Evolutionary conservation across 2,113 vertebrate genomes (phyloP), one percentile per base, ranked within the genome.

Genomic region (Lophochroa leadbeateri): DNA sequence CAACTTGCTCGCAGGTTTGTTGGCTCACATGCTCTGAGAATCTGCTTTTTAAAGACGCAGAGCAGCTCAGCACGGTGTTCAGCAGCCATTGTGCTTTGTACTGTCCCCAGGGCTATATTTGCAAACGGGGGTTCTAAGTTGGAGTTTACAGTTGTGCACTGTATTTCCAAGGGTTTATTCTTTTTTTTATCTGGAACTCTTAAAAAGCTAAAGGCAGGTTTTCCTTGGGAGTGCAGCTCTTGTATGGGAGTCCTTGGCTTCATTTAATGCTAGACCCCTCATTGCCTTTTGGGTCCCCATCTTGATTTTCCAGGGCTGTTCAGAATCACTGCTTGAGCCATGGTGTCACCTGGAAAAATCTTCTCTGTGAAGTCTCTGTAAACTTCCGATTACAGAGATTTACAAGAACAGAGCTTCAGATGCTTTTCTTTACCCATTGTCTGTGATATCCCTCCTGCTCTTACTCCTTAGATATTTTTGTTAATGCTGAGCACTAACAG

Each of bases 41-140:
- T 6, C 4, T 11, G 28, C 2, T 23, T 23, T 63, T 8, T 17
- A 17, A 25, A 31, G 9, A 5, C 4, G 1, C 3, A 6, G 1
- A n/a, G 71, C 46, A 13, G 49, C 50, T 43, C 39, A 5, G 67
- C 39, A 5, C 0, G 10, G 57, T 25, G 37, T 8, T 50, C 58
- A 17, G 12, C 69, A 69, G 49, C 70, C 29, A 0, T 10, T 23
- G 20, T 13, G 14, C 15, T 46, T 46, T 18, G 3, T 10, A 2
- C 65, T 31, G 13, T 33, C 44, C 9, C 5, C 0, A 39, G 15
- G 19, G 17, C 16, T 49, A 10, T 3, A 14, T 35, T 47, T 33
- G 21, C n/a, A 37, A 35, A 75, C 13, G 8, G 6, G 1, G 12
- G 5, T n/a, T 58, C 28, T 28, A 33, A n/a, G 33, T 13, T 25